Evolutionary conservation across 2,113 vertebrate genomes (phyloP).

Genomic region (Pampusana beccarii): DNA sequence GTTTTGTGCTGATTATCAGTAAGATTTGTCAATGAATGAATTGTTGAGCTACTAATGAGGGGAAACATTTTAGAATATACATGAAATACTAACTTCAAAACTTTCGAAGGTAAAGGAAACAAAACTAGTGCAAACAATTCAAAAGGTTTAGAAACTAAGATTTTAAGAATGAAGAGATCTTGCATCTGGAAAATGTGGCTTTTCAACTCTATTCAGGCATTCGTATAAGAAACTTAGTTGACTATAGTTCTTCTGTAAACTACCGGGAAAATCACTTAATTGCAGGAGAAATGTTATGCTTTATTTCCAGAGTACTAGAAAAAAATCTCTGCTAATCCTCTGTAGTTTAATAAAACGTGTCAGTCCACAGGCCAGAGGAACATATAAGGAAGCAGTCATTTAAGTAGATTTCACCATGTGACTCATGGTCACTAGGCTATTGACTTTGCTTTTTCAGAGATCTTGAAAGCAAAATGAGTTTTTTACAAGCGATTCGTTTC

Average conservation of each 20-base stretch:
- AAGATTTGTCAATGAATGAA: neutral
- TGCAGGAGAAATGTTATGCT: neutral
- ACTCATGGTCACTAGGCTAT: neutral
- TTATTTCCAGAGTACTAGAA: neutral
- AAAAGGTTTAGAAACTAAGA: neutral
- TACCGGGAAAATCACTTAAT: neutral
- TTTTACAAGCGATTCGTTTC: neutral
- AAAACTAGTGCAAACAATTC: neutral
- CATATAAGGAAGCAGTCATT: neutral
- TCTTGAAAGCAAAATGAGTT: neutral
- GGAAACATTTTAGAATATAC: neutral
- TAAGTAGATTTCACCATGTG: neutral
- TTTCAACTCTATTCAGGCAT: neutral
- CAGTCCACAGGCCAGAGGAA: neutral
- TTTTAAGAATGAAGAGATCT: neutral
- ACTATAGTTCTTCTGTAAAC: neutral
- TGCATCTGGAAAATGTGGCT: neutral
- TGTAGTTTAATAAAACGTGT: constrained; percentile 57
- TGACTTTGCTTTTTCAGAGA: neutral
- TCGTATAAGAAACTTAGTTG: neutral
- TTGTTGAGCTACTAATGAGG: neutral
- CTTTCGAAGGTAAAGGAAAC: neutral
- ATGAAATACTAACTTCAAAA: neutral
- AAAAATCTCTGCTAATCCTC: neutral
- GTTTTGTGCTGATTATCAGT: neutral